Conservation (phyloP, 2,797 vertebrate genomes). For the Columba guinea region DNA sequence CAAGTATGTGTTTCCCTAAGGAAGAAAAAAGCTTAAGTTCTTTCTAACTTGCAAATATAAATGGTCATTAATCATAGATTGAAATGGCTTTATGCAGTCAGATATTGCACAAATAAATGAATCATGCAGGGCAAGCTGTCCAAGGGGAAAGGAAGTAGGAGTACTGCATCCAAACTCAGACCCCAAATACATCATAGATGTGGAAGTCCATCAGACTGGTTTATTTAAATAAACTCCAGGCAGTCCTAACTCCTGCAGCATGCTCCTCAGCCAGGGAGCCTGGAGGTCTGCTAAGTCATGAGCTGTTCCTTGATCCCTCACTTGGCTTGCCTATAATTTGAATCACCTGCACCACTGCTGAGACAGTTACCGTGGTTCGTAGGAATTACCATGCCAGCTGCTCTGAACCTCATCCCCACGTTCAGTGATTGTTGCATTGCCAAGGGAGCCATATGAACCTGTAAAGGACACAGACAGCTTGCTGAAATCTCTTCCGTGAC, state of each 20-base stretch:
- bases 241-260: background rate
- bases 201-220: background rate
- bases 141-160: background rate
- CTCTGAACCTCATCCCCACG: background rate
- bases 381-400: background rate
- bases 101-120: background rate
- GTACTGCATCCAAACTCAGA: rapidly evolving
- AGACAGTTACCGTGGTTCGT: background rate
- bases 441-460: background rate
- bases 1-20: background rate
- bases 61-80: background rate
- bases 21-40: background rate
- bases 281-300: background rate
- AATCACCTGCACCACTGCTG: background rate
- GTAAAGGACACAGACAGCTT: background rate
- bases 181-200: background rate
- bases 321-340: background rate
- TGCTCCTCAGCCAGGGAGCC: background rate
- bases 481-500: background rate
- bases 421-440: background rate
- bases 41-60: background rate
- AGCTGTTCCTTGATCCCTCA: background rate
- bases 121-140: background rate
- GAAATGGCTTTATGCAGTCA: background rate
- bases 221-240: background rate